These are phyloP conservation scores for Amazona guildingii DNA, from an alignment of 2,113 vertebrate species.

Conservation along the genomic window DNA sequence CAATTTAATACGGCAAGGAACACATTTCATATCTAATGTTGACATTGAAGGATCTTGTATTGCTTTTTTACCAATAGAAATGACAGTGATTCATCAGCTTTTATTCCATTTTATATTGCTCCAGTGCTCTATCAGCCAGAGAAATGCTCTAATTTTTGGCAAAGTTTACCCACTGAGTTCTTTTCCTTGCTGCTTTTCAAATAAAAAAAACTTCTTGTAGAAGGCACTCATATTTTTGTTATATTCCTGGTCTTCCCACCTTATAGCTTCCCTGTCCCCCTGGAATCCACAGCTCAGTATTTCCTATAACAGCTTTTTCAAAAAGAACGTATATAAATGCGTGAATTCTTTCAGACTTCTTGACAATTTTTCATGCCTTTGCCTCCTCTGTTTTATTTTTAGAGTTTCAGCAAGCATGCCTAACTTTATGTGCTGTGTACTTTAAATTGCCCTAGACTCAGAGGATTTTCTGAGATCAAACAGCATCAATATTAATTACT, in stretches of 20 bases:
- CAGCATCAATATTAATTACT: slow-evolving; percentile 50
- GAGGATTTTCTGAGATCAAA: slow-evolving; percentile 43
- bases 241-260: slow-evolving; percentile 4
- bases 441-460: slow-evolving; percentile 6
- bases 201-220: slow-evolving; percentile 27
- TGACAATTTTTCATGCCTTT: background rate
- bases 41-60: slow-evolving; percentile 65
- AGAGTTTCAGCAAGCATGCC: background rate
- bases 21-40: slow-evolving; percentile 62
- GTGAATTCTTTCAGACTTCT: background rate
- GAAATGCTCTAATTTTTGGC: slow-evolving; percentile 55
- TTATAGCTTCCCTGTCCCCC: background rate
- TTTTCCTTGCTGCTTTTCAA: slow-evolving; percentile 31
- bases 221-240: slow-evolving; percentile 3
- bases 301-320: slow-evolving; percentile 2
- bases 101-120: slow-evolving; percentile 67
- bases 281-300: slow-evolving; percentile 9
- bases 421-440: background rate
- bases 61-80: slow-evolving; percentile 68
- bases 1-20: slow-evolving; percentile 61
- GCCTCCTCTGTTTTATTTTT: background rate
- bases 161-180: slow-evolving; percentile 38
- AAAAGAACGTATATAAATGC: background rate
- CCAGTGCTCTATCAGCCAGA: slow-evolving; percentile 47
- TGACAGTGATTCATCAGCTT: slow-evolving; percentile 70